These are phyloP conservation scores for Enteromius anoplus DNA, from an alignment of 2,797 vertebrate genomes.

Conservation along the genomic window DNA sequence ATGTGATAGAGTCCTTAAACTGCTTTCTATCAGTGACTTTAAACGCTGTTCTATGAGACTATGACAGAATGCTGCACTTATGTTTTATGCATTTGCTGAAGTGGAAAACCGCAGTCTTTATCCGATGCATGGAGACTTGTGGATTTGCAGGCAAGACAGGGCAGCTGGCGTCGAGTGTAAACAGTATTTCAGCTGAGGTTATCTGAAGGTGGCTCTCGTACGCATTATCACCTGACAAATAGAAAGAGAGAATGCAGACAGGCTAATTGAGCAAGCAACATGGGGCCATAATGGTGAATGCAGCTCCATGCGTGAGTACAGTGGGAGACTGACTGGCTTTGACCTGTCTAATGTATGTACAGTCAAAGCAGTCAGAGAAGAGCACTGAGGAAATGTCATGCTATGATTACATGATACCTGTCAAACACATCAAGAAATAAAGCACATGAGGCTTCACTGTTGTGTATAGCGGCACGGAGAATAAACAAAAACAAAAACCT, in stretches of 20 bases:
- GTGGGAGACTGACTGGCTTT: conserved; percentile 1
- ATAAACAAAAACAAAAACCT: not conserved
- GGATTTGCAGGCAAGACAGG: conserved; percentile 15
- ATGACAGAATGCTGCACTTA: not conserved
- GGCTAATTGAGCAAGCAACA: conserved; percentile 19
- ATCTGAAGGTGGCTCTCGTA: conserved; percentile 47
- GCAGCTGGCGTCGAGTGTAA: not conserved
- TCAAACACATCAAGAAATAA: not conserved
- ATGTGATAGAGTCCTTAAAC: not conserved
- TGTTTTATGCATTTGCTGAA: conserved; percentile 9
- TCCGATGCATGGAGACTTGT: not conserved
- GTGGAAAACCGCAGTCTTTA: not conserved
- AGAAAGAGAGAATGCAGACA: conserved; percentile 2
- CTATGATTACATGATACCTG: not conserved
- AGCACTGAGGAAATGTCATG: conserved; percentile 15
- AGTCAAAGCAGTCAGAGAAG: conserved; percentile 15
- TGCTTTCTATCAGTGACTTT: not conserved
- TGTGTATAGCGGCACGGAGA: not conserved
- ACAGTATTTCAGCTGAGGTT: conserved; percentile 34
- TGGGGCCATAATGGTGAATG: conserved; percentile 23
- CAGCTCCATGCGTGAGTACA: conserved; percentile 5
- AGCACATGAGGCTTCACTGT: not conserved
- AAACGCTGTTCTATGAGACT: not conserved
- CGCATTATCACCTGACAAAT: conserved; percentile 44
- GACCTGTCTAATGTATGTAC: conserved; percentile 27